Base-by-base conservation (phyloP, 2,113 vertebrate genomes). In the Tupaia tana region DNA sequence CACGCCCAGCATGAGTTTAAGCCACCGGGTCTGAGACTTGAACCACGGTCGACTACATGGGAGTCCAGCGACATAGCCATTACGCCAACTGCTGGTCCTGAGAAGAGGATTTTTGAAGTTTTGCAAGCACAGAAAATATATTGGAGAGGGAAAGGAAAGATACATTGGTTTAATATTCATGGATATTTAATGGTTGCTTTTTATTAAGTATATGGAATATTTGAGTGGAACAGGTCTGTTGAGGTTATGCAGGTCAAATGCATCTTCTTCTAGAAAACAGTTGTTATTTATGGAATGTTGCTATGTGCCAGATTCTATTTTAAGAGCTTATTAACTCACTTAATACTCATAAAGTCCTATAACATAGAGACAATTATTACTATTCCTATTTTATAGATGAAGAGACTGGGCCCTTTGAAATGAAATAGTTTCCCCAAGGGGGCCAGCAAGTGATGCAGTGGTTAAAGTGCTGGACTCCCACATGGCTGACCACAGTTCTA, bases 151-250 rank as follows among this genome's bases (percentile, higher is more conserved):
- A 73, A 74, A 87, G 16, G 71, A 13, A 87, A 83, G 77, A 70
- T 67, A 58, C 4, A 3, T 59, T 22, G 59, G 67, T 63, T 91
- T 91, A 63, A 81, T 81, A 75, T 93, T 94, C 73, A 93, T 75
- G 22, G 29, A 59, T 58, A 19, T 77, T 90, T 58, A 83, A 52
- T 67, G 75, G 82, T 25, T 93, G 73, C 19, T 29, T 84, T 86
- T 78, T 58, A 29, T 19, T 64, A 9, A 56, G 22, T 25, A 7
- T 8, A 12, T 43, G n/a, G 79, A 9, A 7, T 67, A 27, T 67
- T 34, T 87, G 59, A 24, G 25, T 61, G 27, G 66, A 80, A 31
- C n/a, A 22, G 34, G 18, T 58, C 12, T 11, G 13, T 34, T 29
- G 69, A 13, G n/a, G 24, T 15, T 1, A 1, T 54, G 14, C 3